Conservation (phyloP, 2,888 invertebrate genomes). For the Desoria tigrina region DNA sequence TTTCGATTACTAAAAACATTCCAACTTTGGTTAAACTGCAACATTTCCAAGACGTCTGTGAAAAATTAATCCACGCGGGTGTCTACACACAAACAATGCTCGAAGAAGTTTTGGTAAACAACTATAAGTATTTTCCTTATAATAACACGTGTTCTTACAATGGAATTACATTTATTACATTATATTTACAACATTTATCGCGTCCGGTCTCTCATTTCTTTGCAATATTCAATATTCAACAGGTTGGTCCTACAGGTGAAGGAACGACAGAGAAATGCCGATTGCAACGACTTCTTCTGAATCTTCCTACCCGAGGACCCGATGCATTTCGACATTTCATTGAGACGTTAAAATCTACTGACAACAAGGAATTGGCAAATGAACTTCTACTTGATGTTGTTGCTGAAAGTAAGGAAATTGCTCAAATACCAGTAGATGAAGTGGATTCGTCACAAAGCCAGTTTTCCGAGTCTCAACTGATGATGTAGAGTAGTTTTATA, state of each 20-base stretch:
- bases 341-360: conserved; percentile 9
- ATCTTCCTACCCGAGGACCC: conserved; percentile 22
- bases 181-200: no score
- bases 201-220: no score
- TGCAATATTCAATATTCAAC: no score
- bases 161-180: no score
- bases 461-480: no score
- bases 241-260: no score
- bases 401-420: not conserved
- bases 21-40: not conserved
- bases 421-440: conserved; percentile 3
- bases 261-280: no score
- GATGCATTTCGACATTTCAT: conserved; percentile 21
- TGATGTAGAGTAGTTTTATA: no score
- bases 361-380: conserved; percentile 5
- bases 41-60: not conserved
- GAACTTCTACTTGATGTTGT: not conserved
- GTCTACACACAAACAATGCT: conserved; percentile 6
- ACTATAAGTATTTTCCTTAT: not conserved
- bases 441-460: not conserved
- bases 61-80: not conserved
- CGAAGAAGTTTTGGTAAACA: not conserved
- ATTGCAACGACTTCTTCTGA: not conserved
- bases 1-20: not conserved
- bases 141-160: not conserved